Conservation (phyloP, 2,113 vertebrate species). For the Sturnira hondurensis region DNA sequence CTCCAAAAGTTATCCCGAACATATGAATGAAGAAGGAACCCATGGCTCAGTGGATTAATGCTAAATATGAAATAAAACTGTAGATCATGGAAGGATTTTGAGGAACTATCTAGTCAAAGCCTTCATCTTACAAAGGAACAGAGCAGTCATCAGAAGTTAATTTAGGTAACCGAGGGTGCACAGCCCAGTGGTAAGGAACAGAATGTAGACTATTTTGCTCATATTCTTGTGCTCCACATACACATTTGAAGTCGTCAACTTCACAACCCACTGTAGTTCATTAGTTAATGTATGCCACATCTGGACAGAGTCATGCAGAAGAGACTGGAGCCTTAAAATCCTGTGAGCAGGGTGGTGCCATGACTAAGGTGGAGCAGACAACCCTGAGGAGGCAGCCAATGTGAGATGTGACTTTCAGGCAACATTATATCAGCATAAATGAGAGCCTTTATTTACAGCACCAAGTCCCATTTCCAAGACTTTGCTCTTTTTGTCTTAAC, state of each 20-base stretch:
- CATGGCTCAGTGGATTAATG: neutral
- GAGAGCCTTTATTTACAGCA: neutral
- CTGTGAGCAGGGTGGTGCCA: too few species aligned
- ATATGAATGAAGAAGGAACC: neutral
- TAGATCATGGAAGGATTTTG: neutral
- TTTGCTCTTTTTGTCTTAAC: neutral
- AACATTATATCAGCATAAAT: rapidly evolving
- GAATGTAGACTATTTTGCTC: neutral
- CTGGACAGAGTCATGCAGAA: neutral
- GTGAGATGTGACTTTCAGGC: neutral
- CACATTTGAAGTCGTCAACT: neutral
- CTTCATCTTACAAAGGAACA: neutral
- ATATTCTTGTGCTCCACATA: neutral
- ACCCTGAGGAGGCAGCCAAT: neutral
- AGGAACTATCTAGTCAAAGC: neutral
- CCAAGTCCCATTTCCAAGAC: neutral
- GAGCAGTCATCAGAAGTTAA: neutral
- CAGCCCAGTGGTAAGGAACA: neutral
- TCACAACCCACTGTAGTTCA: neutral
- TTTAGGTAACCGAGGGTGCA: neutral
- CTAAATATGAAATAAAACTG: neutral
- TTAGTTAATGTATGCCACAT: neutral
- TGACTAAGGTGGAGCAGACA: rapidly evolving
- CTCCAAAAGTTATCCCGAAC: neutral
- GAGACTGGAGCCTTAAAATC: neutral